Percentiles rank a stretch among this genome's conserved stretches.
Evolutionary conservation across 2,888 invertebrate species (phyloP).

Genomic region (Galeruca laticollis): DNA sequence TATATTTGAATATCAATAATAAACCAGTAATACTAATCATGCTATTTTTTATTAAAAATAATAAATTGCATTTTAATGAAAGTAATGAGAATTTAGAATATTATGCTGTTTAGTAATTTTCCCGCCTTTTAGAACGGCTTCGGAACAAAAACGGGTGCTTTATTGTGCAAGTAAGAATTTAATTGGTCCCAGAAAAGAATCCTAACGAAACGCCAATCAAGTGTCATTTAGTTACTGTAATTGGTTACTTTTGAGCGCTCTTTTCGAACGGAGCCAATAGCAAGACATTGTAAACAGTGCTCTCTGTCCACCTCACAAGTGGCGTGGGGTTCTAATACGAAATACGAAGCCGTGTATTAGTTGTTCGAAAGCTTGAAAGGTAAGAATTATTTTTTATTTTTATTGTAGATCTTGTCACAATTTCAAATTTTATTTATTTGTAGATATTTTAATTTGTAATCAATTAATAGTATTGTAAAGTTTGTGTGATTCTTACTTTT

Average conservation of each 20-base stretch:
- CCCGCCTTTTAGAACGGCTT: conserved; percentile 43
- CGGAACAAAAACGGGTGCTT: conserved; percentile 47
- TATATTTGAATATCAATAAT: too few relatives aligned
- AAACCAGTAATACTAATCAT: not conserved
- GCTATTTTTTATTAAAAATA: not conserved
- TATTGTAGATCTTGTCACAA: conserved; percentile 69
- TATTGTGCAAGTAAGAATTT: conserved; percentile 62
- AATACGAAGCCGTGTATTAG: conserved; percentile 74
- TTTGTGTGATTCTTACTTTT: conserved; percentile 48
- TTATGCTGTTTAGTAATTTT: conserved; percentile 29
- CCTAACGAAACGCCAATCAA: conserved; percentile 70
- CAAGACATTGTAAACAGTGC: conserved; percentile 58
- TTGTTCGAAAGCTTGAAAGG: conserved; percentile 71
- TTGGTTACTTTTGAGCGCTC: conserved; percentile 73
- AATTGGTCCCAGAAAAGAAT: conserved; percentile 65
- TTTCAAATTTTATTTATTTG: conserved; percentile 62
- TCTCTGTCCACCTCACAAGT: conserved; percentile 73
- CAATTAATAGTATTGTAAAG: conserved; percentile 53
- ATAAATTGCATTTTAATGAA: not conserved
- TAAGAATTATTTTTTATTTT: conserved; percentile 73
- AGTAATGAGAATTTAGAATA: too few relatives aligned
- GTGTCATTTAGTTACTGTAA: conserved; percentile 65
- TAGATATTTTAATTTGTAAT: conserved; percentile 60
- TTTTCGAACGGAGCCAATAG: conserved; percentile 72
- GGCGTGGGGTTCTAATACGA: conserved; percentile 75